phyloP scores from a whole-genome alignment of 2,888 invertebrate species.

The Chloroclysta siterata region DNA sequence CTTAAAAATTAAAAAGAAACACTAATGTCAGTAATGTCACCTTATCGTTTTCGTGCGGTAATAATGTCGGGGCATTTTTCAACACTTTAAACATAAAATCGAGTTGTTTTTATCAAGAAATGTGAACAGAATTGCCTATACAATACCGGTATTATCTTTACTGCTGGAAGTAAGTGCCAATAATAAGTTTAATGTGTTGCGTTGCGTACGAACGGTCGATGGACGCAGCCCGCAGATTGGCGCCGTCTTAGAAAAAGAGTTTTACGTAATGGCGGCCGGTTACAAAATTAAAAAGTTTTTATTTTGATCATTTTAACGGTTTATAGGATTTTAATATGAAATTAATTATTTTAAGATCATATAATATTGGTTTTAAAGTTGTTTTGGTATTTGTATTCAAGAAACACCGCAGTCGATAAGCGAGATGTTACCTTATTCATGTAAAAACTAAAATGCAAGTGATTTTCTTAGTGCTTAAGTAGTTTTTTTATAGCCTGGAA shows the following conservation, averaged over 20 bases:
- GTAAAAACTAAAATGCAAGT: slow-evolving; percentile 3
- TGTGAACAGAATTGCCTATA: slow-evolving; percentile 74
- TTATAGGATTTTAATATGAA: slow-evolving; percentile 27
- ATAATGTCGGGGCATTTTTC: slow-evolving; percentile 68
- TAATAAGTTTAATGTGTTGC: slow-evolving; percentile 74
- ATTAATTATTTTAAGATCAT: not conserved
- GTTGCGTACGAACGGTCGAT: slow-evolving; percentile 46
- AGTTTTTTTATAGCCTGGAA: slow-evolving; percentile 10
- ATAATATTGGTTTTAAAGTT: not conserved
- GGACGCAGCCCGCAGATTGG: slow-evolving; percentile 63
- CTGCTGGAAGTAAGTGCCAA: slow-evolving; percentile 73
- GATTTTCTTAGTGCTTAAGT: slow-evolving; percentile 4
- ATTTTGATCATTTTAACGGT: slow-evolving; percentile 33
- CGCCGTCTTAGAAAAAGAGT: slow-evolving; percentile 63
- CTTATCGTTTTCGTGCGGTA: slow-evolving; percentile 64
- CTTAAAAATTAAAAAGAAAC: slow-evolving; percentile 59
- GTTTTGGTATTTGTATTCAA: not conserved
- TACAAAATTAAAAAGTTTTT: slow-evolving; percentile 43
- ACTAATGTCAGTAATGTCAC: slow-evolving; percentile 50
- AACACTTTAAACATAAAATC: slow-evolving; percentile 76
- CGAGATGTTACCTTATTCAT: not conserved
- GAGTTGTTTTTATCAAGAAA: slow-evolving; percentile 72
- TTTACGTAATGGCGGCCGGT: slow-evolving; percentile 52
- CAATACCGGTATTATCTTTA: slow-evolving; percentile 79
- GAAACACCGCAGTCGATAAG: not conserved